Percentiles rank a stretch among this genome's conserved stretches.
These are phyloP conservation scores for Endotricha flammealis DNA, from an alignment of 2,888 invertebrate genomes.

Conservation along the genomic window DNA sequence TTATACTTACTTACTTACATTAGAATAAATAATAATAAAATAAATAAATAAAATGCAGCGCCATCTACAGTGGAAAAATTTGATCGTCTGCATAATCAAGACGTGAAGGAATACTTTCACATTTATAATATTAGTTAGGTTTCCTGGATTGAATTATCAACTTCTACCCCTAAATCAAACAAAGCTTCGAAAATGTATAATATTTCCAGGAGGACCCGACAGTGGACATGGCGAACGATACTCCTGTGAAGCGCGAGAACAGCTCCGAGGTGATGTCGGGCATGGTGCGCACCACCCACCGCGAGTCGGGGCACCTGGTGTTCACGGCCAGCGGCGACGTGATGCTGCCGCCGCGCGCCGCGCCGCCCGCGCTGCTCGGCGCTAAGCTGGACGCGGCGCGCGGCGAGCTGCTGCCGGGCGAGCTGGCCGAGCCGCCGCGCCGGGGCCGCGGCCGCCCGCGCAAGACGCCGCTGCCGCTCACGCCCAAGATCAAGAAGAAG, in stretches of 20 bases:
- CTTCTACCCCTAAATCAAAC: too few species aligned
- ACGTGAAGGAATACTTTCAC: too few species aligned
- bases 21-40: not conserved
- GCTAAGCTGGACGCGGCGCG: conserved; percentile 37
- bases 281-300: conserved; percentile 70
- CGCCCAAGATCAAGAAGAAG: conserved; percentile 68
- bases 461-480: conserved; percentile 72
- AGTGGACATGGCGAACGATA: conserved; percentile 61
- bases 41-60: not conserved
- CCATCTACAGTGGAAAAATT: not conserved
- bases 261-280: conserved; percentile 69
- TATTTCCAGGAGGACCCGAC: conserved; percentile 67
- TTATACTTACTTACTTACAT: not conserved
- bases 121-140: too few species aligned
- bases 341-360: conserved; percentile 59
- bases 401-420: conserved; percentile 35
- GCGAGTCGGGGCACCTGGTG: conserved; percentile 66
- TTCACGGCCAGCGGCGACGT: conserved; percentile 72
- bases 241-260: conserved; percentile 49
- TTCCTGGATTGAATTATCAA: too few species aligned
- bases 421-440: conserved; percentile 56
- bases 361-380: conserved; percentile 38
- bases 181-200: too few species aligned
- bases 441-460: conserved; percentile 42
- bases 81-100: too few species aligned